Evolutionary conservation across 1,140 invertebrate genomes (phyloP).

Genomic region (Megathymus violae): DNA sequence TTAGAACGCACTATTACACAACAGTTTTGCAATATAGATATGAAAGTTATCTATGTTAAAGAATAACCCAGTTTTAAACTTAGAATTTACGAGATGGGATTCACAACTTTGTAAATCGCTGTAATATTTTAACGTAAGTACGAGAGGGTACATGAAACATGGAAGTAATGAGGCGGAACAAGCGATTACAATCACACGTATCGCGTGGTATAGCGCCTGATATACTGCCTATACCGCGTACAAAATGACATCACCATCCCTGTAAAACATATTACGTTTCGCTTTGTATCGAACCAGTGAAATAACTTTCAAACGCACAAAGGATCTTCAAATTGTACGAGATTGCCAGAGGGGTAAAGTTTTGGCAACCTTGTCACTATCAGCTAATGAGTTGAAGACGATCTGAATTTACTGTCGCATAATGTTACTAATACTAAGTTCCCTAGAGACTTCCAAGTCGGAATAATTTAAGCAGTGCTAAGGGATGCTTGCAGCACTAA

Average conservation of each 20-base stretch:
- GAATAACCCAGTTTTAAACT: slow-evolving; percentile 8
- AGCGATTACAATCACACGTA: slow-evolving; percentile 22
- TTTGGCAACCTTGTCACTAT: slow-evolving; percentile 75
- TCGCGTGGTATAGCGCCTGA: slow-evolving; percentile 8
- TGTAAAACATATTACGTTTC: slow-evolving; percentile 42
- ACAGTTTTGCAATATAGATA: not conserved
- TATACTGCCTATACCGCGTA: slow-evolving; percentile 10
- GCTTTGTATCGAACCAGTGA: slow-evolving; percentile 42
- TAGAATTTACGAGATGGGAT: slow-evolving; percentile 10
- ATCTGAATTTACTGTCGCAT: slow-evolving; percentile 54
- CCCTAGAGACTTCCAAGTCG: slow-evolving; percentile 23
- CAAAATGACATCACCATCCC: slow-evolving; percentile 37
- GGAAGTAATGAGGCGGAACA: slow-evolving; percentile 20
- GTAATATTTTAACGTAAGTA: not conserved
- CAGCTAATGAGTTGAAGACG: slow-evolving; percentile 63
- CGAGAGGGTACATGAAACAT: slow-evolving; percentile 7
- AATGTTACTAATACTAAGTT: slow-evolving; percentile 42
- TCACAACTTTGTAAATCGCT: not conserved
- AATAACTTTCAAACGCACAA: slow-evolving; percentile 67
- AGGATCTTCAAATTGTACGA: slow-evolving; percentile 62
- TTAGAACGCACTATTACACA: slow-evolving; percentile 12
- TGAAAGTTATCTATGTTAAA: slow-evolving; percentile 3
- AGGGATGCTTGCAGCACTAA: slow-evolving; percentile 25
- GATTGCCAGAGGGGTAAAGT: slow-evolving; percentile 60
- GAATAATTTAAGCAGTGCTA: slow-evolving; percentile 17